Conservation (phyloP, 1,140 invertebrate genomes). For the Agrypnia vestita region DNA sequence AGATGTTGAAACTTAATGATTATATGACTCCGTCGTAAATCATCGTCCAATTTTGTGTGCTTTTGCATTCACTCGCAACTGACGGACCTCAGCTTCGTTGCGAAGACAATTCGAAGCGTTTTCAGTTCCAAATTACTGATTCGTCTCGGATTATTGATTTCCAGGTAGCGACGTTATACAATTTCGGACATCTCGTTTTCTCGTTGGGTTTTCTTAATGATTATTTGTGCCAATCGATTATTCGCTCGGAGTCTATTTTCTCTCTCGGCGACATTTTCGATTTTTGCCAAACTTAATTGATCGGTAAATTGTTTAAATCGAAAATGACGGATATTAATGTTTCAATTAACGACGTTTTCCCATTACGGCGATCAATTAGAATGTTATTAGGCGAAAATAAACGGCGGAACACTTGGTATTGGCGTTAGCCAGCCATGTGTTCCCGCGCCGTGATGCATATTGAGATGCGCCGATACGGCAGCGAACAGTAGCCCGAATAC, state of each 20-base stretch:
- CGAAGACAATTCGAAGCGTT: constrained; percentile 47
- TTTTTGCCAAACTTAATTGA: not conserved
- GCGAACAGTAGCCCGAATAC: not conserved
- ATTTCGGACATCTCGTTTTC: constrained; percentile 25
- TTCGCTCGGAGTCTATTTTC: constrained; percentile 15
- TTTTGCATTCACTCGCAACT: constrained; percentile 40
- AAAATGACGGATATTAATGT: not conserved
- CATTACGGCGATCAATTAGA: not conserved
- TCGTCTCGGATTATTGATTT: constrained; percentile 55
- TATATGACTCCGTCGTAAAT: constrained; percentile 54
- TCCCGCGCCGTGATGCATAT: constrained; percentile 7
- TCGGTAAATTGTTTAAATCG: constrained; percentile 1
- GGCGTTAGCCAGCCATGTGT: constrained; percentile 23
- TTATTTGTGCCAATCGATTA: constrained; percentile 52
- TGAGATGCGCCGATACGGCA: not conserved
- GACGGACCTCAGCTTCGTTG: constrained; percentile 23
- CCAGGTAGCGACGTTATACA: constrained; percentile 47
- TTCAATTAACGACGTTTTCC: not conserved
- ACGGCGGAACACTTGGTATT: not conserved
- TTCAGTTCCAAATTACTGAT: constrained; percentile 51
- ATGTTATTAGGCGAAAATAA: not conserved
- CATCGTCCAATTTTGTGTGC: constrained; percentile 36
- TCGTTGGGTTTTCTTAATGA: constrained; percentile 39
- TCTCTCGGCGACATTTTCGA: not conserved
- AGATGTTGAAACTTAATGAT: constrained; percentile 47